phyloP scores from a whole-genome alignment of 2,113 vertebrate species.

The Gavia stellata region DNA sequence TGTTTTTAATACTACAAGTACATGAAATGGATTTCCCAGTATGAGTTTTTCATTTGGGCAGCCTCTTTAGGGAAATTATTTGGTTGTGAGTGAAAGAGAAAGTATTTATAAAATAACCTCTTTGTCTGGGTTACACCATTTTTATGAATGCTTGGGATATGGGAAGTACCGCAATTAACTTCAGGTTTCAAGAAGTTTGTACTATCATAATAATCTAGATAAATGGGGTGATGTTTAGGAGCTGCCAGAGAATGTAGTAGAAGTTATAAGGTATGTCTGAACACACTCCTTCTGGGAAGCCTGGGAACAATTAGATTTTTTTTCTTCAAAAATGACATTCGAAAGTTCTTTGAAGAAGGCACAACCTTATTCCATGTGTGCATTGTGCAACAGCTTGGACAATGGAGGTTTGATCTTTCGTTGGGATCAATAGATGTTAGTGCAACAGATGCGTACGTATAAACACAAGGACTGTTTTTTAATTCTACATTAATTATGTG shows the following conservation, averaged over 20 bases:
- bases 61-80: neutral
- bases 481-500: neutral
- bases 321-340: neutral
- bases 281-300: neutral
- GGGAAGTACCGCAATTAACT: neutral
- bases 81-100: neutral
- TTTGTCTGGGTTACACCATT: neutral
- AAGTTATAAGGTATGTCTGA: neutral
- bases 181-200: neutral
- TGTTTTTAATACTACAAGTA: neutral
- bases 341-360: neutral
- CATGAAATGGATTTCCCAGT: neutral
- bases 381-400: neutral
- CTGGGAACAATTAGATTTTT: neutral
- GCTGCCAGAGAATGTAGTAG: neutral
- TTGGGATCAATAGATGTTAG: neutral
- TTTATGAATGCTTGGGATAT: neutral
- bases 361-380: neutral
- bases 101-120: neutral
- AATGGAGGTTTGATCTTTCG: neutral
- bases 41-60: neutral
- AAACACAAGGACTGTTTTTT: neutral
- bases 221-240: neutral
- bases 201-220: neutral
- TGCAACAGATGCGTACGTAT: neutral